phyloP scores from a whole-genome alignment of 2,888 invertebrate genomes.

The Xestia ashworthii region DNA sequence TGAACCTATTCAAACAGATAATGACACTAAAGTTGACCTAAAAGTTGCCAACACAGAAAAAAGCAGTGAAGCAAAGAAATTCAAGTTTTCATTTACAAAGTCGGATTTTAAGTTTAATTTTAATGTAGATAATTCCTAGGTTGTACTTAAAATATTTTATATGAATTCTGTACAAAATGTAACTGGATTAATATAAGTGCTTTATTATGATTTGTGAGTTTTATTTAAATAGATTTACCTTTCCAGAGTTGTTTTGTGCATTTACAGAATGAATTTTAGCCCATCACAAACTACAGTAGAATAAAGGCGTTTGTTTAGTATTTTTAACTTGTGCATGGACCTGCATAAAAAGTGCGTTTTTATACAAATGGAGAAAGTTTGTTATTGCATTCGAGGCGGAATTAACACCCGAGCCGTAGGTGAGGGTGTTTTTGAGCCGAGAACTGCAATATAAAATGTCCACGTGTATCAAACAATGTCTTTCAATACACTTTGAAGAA shows the following conservation, averaged over 20 bases:
- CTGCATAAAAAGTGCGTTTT: not conserved
- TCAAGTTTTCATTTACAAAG: conserved; percentile 86
- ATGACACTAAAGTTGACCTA: conserved; percentile 56
- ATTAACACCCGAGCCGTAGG: too few relatives aligned
- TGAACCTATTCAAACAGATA: conserved; percentile 45
- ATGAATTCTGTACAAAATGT: conserved; percentile 57
- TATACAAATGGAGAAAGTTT: too few relatives aligned
- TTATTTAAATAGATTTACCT: conserved; percentile 13
- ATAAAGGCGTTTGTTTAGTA: not conserved
- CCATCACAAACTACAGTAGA: not conserved
- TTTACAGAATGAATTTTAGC: not conserved
- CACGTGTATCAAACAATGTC: too few relatives aligned
- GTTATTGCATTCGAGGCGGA: too few relatives aligned
- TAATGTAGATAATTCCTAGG: conserved; percentile 77
- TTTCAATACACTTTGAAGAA: too few relatives aligned
- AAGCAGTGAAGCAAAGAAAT: conserved; percentile 69
- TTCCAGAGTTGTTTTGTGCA: not conserved
- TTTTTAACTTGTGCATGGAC: not conserved
- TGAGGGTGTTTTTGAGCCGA: too few relatives aligned
- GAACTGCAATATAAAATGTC: too few relatives aligned
- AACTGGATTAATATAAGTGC: conserved; percentile 57
- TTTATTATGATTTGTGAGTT: conserved; percentile 46
- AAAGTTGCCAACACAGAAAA: conserved; percentile 62
- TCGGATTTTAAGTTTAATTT: conserved; percentile 93
- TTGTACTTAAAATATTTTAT: conserved; percentile 56